Percentiles rank a stretch among this genome's conserved stretches.
Evolutionary conservation across 1,140 invertebrate genomes (phyloP).

Genomic region (Neotoxoptera formosana): DNA sequence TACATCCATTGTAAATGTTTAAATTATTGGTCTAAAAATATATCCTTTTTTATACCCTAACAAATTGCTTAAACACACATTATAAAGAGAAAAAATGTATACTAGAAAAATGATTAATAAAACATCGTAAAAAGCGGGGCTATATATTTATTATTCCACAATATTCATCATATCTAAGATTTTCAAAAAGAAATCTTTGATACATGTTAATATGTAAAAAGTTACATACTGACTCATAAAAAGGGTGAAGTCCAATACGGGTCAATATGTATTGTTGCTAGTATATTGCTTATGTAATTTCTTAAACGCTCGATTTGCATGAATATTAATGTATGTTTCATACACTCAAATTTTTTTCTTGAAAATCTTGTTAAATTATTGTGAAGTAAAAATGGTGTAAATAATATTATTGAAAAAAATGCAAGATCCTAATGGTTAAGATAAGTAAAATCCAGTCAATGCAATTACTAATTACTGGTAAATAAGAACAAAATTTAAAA

Average conservation of each 20-base stretch:
- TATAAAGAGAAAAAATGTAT: neutral
- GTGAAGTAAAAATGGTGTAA: neutral
- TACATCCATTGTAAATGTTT: too few species aligned
- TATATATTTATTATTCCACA: neutral
- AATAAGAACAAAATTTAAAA: too few species aligned
- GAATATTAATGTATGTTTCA: too few species aligned
- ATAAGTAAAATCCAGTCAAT: neutral
- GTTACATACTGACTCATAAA: neutral
- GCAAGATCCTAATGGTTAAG: neutral
- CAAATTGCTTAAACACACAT: neutral
- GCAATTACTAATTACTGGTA: neutral
- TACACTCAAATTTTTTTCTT: neutral
- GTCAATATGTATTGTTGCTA: too few species aligned
- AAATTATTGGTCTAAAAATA: neutral
- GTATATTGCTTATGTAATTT: too few species aligned
- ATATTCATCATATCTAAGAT: neutral
- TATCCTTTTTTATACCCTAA: neutral
- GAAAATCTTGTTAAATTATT: neutral
- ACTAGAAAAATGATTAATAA: too few species aligned
- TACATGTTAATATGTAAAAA: neutral
- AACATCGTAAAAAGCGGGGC: too few species aligned
- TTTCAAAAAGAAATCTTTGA: neutral
- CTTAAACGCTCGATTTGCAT: neutral
- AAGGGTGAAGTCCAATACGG: neutral
- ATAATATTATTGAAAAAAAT: neutral